These are phyloP conservation scores for Bucco capensis DNA, from an alignment of 2,113 vertebrate genomes.

Conservation along the genomic window DNA sequence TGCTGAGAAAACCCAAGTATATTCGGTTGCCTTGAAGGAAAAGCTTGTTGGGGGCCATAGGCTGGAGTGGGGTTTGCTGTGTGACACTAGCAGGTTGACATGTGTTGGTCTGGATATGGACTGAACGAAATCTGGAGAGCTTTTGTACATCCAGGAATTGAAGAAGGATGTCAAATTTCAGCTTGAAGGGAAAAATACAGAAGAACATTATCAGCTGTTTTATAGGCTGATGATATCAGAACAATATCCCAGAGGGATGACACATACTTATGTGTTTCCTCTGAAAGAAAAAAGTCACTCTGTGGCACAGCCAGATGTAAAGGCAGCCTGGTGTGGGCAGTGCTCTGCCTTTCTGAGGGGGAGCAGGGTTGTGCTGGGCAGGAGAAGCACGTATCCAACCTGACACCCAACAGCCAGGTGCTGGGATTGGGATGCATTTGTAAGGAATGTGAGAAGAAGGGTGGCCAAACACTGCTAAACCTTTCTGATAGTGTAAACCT, in stretches of 20 bases:
- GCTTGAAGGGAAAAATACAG: not conserved
- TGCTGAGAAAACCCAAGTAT: constrained; percentile 13
- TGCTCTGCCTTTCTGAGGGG: not conserved
- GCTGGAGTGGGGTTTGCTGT: not conserved
- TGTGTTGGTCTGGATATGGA: accelerated
- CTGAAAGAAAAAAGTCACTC: not conserved
- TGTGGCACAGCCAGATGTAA: not conserved
- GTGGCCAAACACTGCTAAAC: not conserved
- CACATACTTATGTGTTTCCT: not conserved
- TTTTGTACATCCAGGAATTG: not conserved
- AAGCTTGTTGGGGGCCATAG: accelerated
- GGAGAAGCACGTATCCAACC: not conserved
- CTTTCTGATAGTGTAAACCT: not conserved
- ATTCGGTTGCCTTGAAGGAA: accelerated
- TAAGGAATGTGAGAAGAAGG: not conserved
- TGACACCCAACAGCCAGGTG: too few relatives aligned
- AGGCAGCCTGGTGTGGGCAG: not conserved
- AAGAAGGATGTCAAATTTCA: not conserved
- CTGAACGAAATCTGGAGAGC: not conserved
- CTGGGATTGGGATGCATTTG: not conserved
- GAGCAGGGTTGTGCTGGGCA: not conserved
- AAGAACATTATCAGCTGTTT: not conserved
- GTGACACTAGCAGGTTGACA: too few relatives aligned
- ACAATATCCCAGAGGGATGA: not conserved
- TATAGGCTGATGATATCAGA: not conserved